Evolutionary conservation across 2,888 invertebrate species (phyloP), one percentile per base, ranked within the genome.

Genomic region (Rhagonycha fulva): DNA sequence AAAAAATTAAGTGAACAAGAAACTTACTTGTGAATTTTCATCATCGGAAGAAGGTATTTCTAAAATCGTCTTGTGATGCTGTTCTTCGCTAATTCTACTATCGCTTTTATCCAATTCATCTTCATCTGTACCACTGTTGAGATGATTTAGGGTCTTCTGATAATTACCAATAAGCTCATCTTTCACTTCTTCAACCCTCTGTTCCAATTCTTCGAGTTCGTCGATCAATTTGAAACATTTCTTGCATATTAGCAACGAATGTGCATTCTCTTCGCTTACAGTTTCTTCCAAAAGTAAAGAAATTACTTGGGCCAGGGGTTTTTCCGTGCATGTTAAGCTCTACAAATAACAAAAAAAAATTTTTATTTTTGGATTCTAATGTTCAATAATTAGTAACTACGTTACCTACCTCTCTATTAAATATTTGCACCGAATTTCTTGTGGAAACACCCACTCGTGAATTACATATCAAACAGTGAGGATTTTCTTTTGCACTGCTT

Each of bases 171-270:
- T 85, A n/a, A 92, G 84, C 81, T 91, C 90, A 67, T 85, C 81
- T 81, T 89, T 91, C 10, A 91, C 87, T 81, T 90, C 89, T 5
- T 85, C 83, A 75, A 91, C 72, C 85, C 90, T 82, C 23, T 85
- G 87, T 83, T 91, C 89, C 62, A 92, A 84, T 72, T 90, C 90
- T 77, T 93, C 92, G 80, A 91, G 91, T 86, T 94, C 93, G 19
- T 90, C 88, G 69, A 92, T 89, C 9, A 90, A 83, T 83, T 91
- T 91, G 80, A 89, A 91, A 84, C 94, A 95, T 81, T 93, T 93
- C 83, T 91, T 92, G 85, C 94, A 95, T 3, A 94, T 84, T 14
- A 91, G 85, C 68, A 87, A 87, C 0, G 91, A 89, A 76, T 92
- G 92, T 0, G 89, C 89, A 61, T 85, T 87, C 1, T 90, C 88